Evolutionary conservation across 2,113 vertebrate genomes (phyloP).

Genomic region (Spermophilus dauricus): DNA sequence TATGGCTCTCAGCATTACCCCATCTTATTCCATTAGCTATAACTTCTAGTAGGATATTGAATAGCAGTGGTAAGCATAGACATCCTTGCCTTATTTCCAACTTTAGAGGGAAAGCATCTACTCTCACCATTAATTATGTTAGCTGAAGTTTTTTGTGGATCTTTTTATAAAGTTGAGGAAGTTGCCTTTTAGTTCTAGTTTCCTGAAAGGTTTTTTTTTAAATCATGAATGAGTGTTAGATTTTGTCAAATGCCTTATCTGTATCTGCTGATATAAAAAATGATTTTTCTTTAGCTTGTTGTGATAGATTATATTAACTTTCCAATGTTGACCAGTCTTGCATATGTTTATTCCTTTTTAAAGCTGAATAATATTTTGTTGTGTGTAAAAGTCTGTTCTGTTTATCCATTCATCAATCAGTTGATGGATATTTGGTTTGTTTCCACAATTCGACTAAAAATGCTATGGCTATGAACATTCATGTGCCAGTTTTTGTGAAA

Average conservation of each 20-base stretch:
- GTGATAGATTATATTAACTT: background rate
- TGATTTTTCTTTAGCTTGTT: conserved; percentile 30
- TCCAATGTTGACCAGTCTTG: background rate
- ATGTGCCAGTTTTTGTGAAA: background rate
- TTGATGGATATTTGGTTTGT: background rate
- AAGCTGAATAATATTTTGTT: background rate
- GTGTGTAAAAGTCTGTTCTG: background rate
- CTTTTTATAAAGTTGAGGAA: conserved; percentile 3
- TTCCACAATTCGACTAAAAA: conserved; percentile 3
- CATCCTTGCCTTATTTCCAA: background rate
- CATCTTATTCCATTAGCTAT: background rate
- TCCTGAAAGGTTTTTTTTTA: background rate
- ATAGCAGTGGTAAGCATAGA: background rate
- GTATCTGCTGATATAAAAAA: background rate
- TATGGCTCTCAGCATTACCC: background rate
- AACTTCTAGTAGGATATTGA: background rate
- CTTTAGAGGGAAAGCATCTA: background rate
- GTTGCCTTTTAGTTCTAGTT: background rate
- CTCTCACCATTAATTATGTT: background rate
- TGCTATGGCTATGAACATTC: conserved; percentile 7
- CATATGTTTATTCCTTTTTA: conserved; percentile 22
- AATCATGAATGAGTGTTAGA: background rate
- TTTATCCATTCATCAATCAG: conserved; percentile 2
- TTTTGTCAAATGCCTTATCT: background rate
- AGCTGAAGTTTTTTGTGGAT: background rate